These are phyloP conservation scores for Papilio demoleus DNA, from an alignment of 2,888 invertebrate genomes.

Conservation along the genomic window DNA sequence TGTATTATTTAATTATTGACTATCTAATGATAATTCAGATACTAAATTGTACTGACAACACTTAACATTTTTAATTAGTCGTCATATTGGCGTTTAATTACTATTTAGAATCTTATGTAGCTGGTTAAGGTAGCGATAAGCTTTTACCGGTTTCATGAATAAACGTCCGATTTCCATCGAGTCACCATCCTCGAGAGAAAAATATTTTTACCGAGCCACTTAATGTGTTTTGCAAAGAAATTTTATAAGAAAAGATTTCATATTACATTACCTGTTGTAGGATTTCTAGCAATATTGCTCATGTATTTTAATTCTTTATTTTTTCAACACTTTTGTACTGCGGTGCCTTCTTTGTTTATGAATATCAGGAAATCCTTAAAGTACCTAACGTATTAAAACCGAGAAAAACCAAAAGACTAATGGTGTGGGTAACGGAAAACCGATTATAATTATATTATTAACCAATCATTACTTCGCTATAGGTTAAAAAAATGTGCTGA, in stretches of 20 bases:
- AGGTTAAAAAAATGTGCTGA: no score
- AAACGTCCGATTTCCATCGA: constrained; percentile 39
- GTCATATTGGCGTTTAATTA: background rate
- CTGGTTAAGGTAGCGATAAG: constrained; percentile 5
- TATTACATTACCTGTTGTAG: background rate
- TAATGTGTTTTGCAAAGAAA: constrained; percentile 41
- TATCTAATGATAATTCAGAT: background rate
- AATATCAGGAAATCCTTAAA: no score
- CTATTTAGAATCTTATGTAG: background rate
- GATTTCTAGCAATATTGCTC: background rate
- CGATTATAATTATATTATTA: no score
- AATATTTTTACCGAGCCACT: constrained; percentile 41
- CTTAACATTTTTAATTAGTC: background rate
- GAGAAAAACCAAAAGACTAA: no score
- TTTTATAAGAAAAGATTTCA: constrained; percentile 18
- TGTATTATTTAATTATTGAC: no score
- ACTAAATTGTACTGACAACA: background rate
- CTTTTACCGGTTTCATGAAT: constrained; percentile 35
- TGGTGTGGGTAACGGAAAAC: no score
- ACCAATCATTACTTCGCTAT: no score
- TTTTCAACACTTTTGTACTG: no score
- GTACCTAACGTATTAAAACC: no score
- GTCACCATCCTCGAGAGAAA: constrained; percentile 41
- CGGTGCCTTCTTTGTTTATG: no score
- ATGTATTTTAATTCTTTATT: background rate